phyloP scores from a whole-genome alignment of 2,888 invertebrate genomes.

The Amorpha juglandis region DNA sequence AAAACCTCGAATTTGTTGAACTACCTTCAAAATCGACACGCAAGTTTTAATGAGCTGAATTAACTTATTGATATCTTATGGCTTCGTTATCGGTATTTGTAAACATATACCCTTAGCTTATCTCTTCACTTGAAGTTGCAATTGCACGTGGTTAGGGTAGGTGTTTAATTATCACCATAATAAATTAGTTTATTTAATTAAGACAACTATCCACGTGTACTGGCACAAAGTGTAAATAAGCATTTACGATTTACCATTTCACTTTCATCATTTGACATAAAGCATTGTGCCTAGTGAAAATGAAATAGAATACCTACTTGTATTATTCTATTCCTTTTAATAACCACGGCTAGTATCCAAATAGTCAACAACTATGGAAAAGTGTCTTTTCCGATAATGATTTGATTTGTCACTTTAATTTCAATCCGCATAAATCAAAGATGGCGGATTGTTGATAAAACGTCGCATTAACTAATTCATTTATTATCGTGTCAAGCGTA shows the following conservation, averaged over 20 bases:
- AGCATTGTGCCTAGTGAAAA: too few relatives aligned
- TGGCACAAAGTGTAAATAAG: too few relatives aligned
- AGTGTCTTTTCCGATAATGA: background rate
- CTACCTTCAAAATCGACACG: background rate
- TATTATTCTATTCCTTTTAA: too few relatives aligned
- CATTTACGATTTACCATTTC: too few relatives aligned
- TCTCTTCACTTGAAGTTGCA: background rate
- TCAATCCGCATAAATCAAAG: background rate
- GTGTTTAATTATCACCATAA: too few relatives aligned
- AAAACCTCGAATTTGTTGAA: background rate
- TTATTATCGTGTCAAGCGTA: too few relatives aligned
- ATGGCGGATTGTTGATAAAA: slow-evolving; percentile 8
- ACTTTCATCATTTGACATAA: too few relatives aligned
- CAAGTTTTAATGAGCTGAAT: slow-evolving; percentile 5
- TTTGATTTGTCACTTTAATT: background rate
- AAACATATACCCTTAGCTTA: background rate
- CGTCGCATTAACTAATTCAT: background rate
- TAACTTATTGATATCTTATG: background rate
- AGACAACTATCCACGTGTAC: too few relatives aligned
- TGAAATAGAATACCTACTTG: too few relatives aligned
- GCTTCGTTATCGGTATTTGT: background rate
- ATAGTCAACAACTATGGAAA: too few relatives aligned
- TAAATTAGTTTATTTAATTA: too few relatives aligned
- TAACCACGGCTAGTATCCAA: too few relatives aligned
- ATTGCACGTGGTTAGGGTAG: background rate